These are phyloP conservation scores for Tetheella fluctuosa DNA, from an alignment of 2,888 invertebrate species.

Conservation along the genomic window DNA sequence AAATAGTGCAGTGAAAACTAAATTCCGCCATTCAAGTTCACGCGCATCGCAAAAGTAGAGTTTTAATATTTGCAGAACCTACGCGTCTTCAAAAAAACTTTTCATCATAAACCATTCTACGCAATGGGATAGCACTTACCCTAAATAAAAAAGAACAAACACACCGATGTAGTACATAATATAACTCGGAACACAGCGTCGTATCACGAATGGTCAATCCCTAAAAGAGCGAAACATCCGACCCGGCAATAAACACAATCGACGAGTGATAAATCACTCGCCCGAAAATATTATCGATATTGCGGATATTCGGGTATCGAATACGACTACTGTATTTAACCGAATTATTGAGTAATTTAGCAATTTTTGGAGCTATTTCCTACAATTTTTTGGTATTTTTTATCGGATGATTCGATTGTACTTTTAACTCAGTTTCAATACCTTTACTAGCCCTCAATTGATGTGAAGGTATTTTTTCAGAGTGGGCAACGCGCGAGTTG, in stretches of 20 bases:
- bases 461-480: no score
- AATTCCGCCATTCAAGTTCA: no score
- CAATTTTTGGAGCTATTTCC: background rate
- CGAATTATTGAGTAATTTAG: background rate
- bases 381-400: background rate
- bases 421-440: no score
- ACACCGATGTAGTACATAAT: background rate
- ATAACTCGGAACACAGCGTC: background rate
- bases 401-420: no score
- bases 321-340: background rate
- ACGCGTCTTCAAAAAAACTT: no score
- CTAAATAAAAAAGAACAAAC: background rate
- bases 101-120: no score
- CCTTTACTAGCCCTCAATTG: no score
- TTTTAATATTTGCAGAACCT: no score
- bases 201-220: background rate
- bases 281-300: background rate
- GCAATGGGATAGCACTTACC: background rate
- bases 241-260: slow-evolving; percentile 1
- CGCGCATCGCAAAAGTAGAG: no score
- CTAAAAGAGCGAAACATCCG: slow-evolving; percentile 2
- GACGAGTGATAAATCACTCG: slow-evolving; percentile 5
- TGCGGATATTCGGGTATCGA: background rate
- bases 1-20: no score
- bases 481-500: no score